Percentiles rank a stretch among this genome's conserved stretches.
These are phyloP conservation scores for Choristoneura fumiferana DNA, from an alignment of 1,140 invertebrate species.

Conservation along the genomic window DNA sequence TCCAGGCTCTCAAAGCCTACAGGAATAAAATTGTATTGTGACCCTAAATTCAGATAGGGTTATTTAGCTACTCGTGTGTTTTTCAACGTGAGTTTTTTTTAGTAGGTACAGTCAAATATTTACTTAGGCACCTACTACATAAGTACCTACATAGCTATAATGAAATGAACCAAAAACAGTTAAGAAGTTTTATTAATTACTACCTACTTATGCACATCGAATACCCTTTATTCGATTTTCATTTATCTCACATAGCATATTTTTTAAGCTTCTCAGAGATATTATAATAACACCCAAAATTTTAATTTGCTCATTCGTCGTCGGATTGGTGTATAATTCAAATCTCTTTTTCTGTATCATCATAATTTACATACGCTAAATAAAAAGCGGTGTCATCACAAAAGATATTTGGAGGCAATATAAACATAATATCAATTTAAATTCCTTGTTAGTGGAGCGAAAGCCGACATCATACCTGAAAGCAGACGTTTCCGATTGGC, in stretches of 20 bases:
- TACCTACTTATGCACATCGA: too few species aligned
- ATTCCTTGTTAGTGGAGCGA: constrained; percentile 76
- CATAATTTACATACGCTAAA: constrained; percentile 76
- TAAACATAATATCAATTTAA: constrained; percentile 79
- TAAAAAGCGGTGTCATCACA: constrained; percentile 79
- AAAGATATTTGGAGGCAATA: constrained; percentile 78
- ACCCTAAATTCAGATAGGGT: too few species aligned
- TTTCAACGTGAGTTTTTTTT: too few species aligned
- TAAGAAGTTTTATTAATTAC: too few species aligned
- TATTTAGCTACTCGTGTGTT: too few species aligned
- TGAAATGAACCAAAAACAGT: too few species aligned
- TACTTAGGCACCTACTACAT: too few species aligned
- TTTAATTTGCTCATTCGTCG: constrained; percentile 65
- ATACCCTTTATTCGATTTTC: background rate
- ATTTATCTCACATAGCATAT: background rate
- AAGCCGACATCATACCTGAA: constrained; percentile 76
- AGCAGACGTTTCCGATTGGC: constrained; percentile 47
- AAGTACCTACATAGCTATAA: too few species aligned
- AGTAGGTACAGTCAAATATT: too few species aligned
- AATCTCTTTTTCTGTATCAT: constrained; percentile 72
- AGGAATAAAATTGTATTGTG: too few species aligned
- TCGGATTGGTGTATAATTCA: constrained; percentile 71
- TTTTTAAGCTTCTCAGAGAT: constrained; percentile 41
- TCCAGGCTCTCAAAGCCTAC: too few species aligned
- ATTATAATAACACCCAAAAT: constrained; percentile 48